Evolutionary conservation across 2,888 invertebrate species (phyloP), one percentile per base, ranked within the genome.

Genomic region (Epinotia nisella): DNA sequence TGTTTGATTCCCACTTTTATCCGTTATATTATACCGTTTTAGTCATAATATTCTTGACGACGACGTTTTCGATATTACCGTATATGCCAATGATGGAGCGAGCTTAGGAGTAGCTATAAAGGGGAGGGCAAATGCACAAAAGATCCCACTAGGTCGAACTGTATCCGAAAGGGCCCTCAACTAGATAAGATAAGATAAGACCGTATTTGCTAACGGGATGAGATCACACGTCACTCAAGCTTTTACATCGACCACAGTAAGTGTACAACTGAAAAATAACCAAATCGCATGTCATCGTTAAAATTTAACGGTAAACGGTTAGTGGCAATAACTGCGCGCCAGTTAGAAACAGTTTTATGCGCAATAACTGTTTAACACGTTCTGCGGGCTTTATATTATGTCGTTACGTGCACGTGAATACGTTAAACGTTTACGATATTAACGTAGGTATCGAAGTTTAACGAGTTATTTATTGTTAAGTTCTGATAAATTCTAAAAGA

Each of bases 291-390:
- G 82, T 82, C 80, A 79, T 79, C 82, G 80, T 87, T 83, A 85
- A 87, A 85, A 79, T 83, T 86, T 83, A 81, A 82, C 85, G 79
- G 82, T 85, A 82, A 87, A 85, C 85, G 82, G 83, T 87, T 86
- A 84, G 83, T 83, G 83, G 83, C 82, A 81, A 81, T 86, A 84
- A 86, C 85, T 78, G 74, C 79, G 83, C 79, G 75, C 81, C 82
- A 85, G 85, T 85, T 84, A 84, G 85, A 80, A 81, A 82, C 81
- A 79, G 83, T 85, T 89, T 88, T 88, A 89, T 84, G 84, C 73
- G 81, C 85, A 79, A 87, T 89, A 88, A 88, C 87, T 83, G 82
- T 85, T 87, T 85, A 84, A 85, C 84, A 83, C 86, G 84, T 83
- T 81, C 76, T 79, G 78, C 77, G 77, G 79, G 79, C 77, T 83